A percentile compares a stretch with the other conserved stretches of the same genome.
phyloP scores from a whole-genome alignment of 2,888 invertebrate genomes.

The Crocallis elinguaria region DNA sequence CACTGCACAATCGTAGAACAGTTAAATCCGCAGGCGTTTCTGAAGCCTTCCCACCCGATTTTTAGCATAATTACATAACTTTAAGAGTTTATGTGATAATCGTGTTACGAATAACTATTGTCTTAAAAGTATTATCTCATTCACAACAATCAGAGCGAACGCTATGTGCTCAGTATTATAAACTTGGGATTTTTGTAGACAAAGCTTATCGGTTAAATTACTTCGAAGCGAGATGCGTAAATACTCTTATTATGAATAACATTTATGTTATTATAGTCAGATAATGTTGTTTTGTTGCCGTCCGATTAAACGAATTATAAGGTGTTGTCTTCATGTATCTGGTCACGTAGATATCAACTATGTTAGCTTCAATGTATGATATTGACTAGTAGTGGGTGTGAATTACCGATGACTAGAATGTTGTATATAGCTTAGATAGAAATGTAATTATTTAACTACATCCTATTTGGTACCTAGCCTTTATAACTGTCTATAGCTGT shows the following conservation, averaged over 20 bases:
- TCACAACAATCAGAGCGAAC: neutral
- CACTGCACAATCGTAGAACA: conserved; percentile 17
- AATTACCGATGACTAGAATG: too few relatives aligned
- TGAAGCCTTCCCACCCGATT: conserved; percentile 24
- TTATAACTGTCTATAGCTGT: too few relatives aligned
- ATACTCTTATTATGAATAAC: conserved; percentile 30
- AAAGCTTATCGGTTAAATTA: conserved; percentile 23
- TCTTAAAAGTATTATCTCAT: neutral
- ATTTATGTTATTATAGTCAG: conserved; percentile 23
- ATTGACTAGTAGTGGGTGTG: too few relatives aligned
- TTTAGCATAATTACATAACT: conserved; percentile 13
- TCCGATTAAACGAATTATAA: conserved; percentile 6
- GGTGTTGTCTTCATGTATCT: conserved; percentile 36
- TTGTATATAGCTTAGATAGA: too few relatives aligned
- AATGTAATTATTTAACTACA: too few relatives aligned
- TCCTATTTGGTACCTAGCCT: too few relatives aligned
- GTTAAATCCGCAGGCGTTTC: conserved; percentile 23
- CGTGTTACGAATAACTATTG: neutral
- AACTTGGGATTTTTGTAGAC: conserved; percentile 15
- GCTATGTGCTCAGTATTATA: conserved; percentile 1
- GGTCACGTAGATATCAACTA: conserved; percentile 45
- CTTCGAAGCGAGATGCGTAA: conserved; percentile 12
- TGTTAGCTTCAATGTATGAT: neutral
- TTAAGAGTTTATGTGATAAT: neutral
- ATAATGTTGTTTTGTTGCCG: conserved; percentile 16